Evolutionary conservation across 2,113 vertebrate genomes (phyloP), one percentile per base, ranked within the genome.

Genomic region (Climacteris rufus): DNA sequence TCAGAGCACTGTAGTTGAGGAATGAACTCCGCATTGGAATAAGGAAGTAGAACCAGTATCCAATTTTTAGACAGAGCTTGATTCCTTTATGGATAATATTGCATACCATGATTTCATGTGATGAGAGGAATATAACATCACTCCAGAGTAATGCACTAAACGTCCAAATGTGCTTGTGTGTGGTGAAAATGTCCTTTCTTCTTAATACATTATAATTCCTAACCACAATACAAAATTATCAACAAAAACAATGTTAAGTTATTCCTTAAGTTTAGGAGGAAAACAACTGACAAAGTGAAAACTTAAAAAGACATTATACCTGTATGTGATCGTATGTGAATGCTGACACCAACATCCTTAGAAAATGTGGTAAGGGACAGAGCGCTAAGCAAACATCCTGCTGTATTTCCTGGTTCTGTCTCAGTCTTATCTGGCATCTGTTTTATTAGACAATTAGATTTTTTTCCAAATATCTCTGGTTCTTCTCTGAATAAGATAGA

Each of bases 301-400:
- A 79, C 10, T 23, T 25, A 25, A 22, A 56, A 64, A 44, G 1
- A 9, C 0, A 0, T n/a, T 25, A 30, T 25, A 18, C 8, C 21
- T 5, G 49, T 40, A 4, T 19, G 11, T 47, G 70, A 12, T 60
- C 4, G 6, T 10, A 47, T 20, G 9, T 33, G 23, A 75, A 47
- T 31, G 5, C 2, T 40, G 12, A 30, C 33, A 44, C 6, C 4
- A 47, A 31, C 5, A 19, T n/a, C 50, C 23, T 12, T 5, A 57
- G 5, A 42, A 75, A 83, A 44, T 11, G 2, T 49, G 7, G 2
- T 35, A 66, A 49, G 4, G 11, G 13, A 47, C 23, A 12, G 15
- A 53, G 1, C 16, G 2, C 5, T 54, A 10, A 45, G 39, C 1
- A 6, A 74, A n/a, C 7, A 22, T 16, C 11, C 6, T 57, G 5